Evolutionary conservation across 1,140 invertebrate species (phyloP).

Genomic region (Berghia stephanieae): DNA sequence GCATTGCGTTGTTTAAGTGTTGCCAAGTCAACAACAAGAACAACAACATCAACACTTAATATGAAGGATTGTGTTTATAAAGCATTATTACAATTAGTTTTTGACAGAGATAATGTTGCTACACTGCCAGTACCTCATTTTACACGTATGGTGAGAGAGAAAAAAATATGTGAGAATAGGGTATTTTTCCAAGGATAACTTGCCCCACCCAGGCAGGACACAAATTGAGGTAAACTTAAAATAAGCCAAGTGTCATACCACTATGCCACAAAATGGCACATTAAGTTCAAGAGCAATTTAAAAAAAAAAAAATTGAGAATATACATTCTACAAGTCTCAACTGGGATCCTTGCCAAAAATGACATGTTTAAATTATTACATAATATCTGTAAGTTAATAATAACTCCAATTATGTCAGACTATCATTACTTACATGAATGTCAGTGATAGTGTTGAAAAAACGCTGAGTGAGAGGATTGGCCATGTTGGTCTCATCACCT

Average conservation of each 20-base stretch:
- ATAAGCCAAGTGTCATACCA: not conserved
- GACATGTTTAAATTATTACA: not conserved
- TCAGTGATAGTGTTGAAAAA: slow-evolving; percentile 79
- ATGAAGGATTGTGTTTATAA: not conserved
- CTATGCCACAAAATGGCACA: not conserved
- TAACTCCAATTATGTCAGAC: not conserved
- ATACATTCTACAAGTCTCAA: no score
- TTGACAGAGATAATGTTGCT: no score
- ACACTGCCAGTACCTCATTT: no score
- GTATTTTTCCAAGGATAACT: no score
- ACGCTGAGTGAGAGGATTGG: slow-evolving; percentile 68
- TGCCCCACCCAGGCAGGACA: no score
- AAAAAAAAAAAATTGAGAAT: not conserved
- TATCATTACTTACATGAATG: slow-evolving; percentile 71
- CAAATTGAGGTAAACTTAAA: not conserved
- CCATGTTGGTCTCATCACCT: slow-evolving; percentile 75
- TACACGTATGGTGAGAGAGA: no score
- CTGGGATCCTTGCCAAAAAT: not conserved
- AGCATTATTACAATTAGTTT: no score
- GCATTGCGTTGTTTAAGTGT: not conserved
- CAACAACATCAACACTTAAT: not conserved
- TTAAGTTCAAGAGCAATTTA: no score
- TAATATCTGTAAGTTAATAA: not conserved
- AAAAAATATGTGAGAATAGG: no score
- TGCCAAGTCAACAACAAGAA: not conserved